Evolutionary conservation across 2,797 vertebrate species (phyloP), one percentile per base, ranked within the genome.

Genomic region (Coccyzus lansbergi): DNA sequence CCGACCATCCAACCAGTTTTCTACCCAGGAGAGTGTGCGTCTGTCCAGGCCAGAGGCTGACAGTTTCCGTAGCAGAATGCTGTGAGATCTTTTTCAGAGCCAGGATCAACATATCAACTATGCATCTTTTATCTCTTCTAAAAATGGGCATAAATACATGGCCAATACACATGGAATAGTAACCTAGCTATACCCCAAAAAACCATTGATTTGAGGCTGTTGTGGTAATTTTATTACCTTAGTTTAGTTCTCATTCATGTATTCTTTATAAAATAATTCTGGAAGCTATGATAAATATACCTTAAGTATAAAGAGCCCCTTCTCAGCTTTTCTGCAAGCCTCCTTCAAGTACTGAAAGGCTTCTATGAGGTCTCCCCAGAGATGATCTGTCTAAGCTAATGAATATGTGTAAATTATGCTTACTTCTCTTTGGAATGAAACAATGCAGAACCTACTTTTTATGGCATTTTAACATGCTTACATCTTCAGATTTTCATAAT

Each of bases 241-340:
- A 38, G 1, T 11, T 9, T 38, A 52, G 13, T 56, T 84, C 15
- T 49, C 2, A 33, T 67, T 71, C 59, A 64, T 40, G 1, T 38
- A n/a, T 68, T 4, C 46, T 81, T 83, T 40, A 52, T 40, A 48
- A 92, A 83, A 62, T 77, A 48, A 48, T 59, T 33, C 20, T 72
- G 15, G 4, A 58, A 70, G 8, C 34, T 82, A 15, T 1, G 0
- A 5, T 31, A 53, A 74, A 24, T 7, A 38, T 2, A n/a, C 2
- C 42, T 81, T 12, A 58, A n/a, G 4, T 4, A 12, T 26, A 18
- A 44, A 18, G 42, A 44, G 42, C 42, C 42, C 42, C 16, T 44
- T 44, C 42, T 42, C 42, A 44, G 42, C 42, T 44, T 44, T 44
- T 42, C 15, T 44, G 42, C 44, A 44, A 42, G 42, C 18, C 42